Evolutionary conservation across 2,113 vertebrate genomes (phyloP).

Genomic region (Rousettus leschenaultii): DNA sequence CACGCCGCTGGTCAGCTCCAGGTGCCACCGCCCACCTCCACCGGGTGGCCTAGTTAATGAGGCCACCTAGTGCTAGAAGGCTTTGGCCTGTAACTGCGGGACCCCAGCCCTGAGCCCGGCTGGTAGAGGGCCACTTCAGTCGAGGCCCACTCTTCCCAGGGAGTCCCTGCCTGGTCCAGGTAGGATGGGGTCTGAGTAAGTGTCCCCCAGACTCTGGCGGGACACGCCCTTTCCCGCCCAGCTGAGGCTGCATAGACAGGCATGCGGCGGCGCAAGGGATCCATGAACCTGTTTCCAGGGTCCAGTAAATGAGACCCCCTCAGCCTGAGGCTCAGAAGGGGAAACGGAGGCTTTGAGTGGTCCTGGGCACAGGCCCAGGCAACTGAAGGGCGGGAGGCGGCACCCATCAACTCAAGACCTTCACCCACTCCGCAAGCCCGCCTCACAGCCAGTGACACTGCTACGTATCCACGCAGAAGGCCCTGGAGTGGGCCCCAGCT

Average conservation of each 20-base stretch:
- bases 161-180: accelerated
- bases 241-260: neutral
- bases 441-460: neutral
- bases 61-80: neutral
- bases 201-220: neutral
- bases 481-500: neutral
- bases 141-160: neutral
- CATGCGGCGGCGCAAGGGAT: neutral
- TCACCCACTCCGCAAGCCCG: accelerated
- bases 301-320: neutral
- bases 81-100: neutral
- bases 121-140: neutral
- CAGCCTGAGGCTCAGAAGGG: neutral
- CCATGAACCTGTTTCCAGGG: neutral
- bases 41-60: slow-evolving; percentile 59
- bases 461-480: neutral
- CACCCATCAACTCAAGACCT: neutral
- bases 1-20: neutral
- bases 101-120: neutral
- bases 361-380: neutral
- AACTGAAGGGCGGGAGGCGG: neutral
- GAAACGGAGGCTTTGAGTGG: neutral
- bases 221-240: neutral
- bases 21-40: neutral
- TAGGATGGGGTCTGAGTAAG: neutral